Conservation (phyloP, 2,888 invertebrate genomes). For the Sphaerophoria taeniata region DNA sequence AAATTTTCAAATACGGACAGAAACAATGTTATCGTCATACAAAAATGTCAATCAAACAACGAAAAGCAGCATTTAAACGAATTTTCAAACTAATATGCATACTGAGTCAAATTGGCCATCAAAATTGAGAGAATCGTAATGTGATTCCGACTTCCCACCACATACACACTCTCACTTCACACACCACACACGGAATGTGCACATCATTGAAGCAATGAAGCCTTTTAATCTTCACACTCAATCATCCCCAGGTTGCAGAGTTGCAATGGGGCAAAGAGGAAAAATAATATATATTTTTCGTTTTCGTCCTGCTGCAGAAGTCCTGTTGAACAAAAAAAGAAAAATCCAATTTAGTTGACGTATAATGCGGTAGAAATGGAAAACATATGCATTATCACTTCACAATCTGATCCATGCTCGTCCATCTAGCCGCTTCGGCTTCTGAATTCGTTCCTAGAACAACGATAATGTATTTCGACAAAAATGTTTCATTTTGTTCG, state of each 20-base stretch:
- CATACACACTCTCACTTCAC: no score
- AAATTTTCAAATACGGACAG: background rate
- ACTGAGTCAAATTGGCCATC: slow-evolving; percentile 41
- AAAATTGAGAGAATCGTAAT: slow-evolving; percentile 30
- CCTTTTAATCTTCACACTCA: slow-evolving; percentile 63
- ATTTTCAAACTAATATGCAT: slow-evolving; percentile 11
- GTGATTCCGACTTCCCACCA: slow-evolving; percentile 28
- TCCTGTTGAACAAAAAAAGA: background rate
- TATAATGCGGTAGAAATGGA: slow-evolving; percentile 63
- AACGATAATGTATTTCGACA: slow-evolving; percentile 4
- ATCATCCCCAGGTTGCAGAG: slow-evolving; percentile 43
- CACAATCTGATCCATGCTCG: slow-evolving; percentile 3
- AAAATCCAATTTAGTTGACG: slow-evolving; percentile 67
- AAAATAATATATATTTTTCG: slow-evolving; percentile 19
- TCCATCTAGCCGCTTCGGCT: background rate
- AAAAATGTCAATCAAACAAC: slow-evolving; percentile 39
- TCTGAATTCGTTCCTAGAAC: slow-evolving; percentile 9
- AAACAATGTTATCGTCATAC: slow-evolving; percentile 29
- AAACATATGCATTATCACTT: slow-evolving; percentile 36
- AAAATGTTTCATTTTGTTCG: slow-evolving; percentile 15
- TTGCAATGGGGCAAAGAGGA: slow-evolving; percentile 13
- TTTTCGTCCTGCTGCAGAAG: slow-evolving; percentile 43
- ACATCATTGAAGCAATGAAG: slow-evolving; percentile 41
- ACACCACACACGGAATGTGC: slow-evolving; percentile 43
- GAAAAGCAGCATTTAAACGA: slow-evolving; percentile 37